Percentiles rank a stretch among this genome's conserved stretches.
Evolutionary conservation across 2,797 vertebrate genomes (phyloP).

Genomic region (Halcyon chelicuti): DNA sequence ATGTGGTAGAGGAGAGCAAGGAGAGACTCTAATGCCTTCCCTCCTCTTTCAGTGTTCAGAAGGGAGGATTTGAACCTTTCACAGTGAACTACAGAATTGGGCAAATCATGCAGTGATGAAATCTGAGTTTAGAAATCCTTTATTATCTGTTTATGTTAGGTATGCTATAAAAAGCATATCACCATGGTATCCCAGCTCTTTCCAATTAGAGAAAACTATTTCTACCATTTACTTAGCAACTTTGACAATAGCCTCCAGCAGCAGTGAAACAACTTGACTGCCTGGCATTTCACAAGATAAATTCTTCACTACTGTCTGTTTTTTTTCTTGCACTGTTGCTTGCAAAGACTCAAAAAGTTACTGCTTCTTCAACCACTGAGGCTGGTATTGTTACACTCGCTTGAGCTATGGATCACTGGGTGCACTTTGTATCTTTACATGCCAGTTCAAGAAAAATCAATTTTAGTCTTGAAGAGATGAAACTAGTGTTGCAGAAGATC

Average conservation of each 20-base stretch:
- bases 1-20: background rate
- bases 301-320: slow-evolving; percentile 35
- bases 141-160: slow-evolving; percentile 20
- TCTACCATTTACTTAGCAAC: slow-evolving; percentile 68
- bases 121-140: background rate
- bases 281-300: slow-evolving; percentile 67
- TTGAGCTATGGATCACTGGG: slow-evolving; percentile 61
- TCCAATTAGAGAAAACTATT: slow-evolving; percentile 65
- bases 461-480: slow-evolving; percentile 50
- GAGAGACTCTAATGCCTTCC: background rate
- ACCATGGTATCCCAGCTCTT: slow-evolving; percentile 54
- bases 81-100: background rate
- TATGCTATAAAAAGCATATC: slow-evolving; percentile 59
- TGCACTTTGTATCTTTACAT: slow-evolving; percentile 58
- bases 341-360: slow-evolving; percentile 43
- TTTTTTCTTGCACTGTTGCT: slow-evolving; percentile 39
- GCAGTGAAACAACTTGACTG: slow-evolving; percentile 62
- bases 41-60: background rate
- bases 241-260: slow-evolving; percentile 71
- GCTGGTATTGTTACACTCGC: slow-evolving; percentile 14
- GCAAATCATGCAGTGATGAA: background rate
- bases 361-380: background rate
- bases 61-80: background rate
- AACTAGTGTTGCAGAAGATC: slow-evolving; percentile 66
- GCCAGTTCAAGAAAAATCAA: slow-evolving; percentile 68